A percentile compares a stretch with the other conserved stretches of the same genome.
Evolutionary conservation across 2,888 invertebrate genomes (phyloP).

Genomic region (Rhogogaster chlorosoma): DNA sequence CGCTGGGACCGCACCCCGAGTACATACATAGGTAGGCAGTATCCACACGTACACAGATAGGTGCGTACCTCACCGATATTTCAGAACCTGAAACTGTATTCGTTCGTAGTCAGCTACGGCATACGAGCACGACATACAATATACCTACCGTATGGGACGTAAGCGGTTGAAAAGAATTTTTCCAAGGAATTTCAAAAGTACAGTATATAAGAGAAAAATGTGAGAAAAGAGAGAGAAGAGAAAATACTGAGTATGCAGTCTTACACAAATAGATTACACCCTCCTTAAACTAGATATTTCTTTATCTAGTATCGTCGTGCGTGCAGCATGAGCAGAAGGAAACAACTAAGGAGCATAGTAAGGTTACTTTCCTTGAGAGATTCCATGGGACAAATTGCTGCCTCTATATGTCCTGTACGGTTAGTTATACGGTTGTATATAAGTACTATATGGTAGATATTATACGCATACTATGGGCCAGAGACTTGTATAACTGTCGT

Average conservation of each 20-base stretch:
- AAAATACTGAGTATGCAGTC: neutral
- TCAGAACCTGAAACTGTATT: neutral
- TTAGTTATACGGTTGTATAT: slow-evolving; percentile 36
- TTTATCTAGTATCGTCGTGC: slow-evolving; percentile 16
- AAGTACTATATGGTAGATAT: slow-evolving; percentile 28
- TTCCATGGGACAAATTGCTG: neutral
- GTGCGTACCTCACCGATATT: neutral
- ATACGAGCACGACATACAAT: neutral
- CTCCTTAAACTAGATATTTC: slow-evolving; percentile 33
- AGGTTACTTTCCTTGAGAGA: neutral
- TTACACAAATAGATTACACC: slow-evolving; percentile 18
- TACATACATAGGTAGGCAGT: neutral
- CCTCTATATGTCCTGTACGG: slow-evolving; percentile 27
- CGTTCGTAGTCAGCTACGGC: neutral
- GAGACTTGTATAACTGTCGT: slow-evolving; percentile 34
- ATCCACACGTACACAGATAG: neutral
- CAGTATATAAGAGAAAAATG: neutral
- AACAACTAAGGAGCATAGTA: neutral
- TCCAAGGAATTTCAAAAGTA: slow-evolving; percentile 8
- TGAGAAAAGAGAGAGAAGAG: neutral
- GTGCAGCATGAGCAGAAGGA: neutral
- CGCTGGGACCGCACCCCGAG: slow-evolving; percentile 48
- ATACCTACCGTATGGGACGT: neutral
- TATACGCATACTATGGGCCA: neutral
- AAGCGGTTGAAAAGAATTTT: neutral